A percentile compares a stretch with the other conserved stretches of the same genome.
phyloP scores from a whole-genome alignment of 2,113 vertebrate species.

The Calypte anna region DNA sequence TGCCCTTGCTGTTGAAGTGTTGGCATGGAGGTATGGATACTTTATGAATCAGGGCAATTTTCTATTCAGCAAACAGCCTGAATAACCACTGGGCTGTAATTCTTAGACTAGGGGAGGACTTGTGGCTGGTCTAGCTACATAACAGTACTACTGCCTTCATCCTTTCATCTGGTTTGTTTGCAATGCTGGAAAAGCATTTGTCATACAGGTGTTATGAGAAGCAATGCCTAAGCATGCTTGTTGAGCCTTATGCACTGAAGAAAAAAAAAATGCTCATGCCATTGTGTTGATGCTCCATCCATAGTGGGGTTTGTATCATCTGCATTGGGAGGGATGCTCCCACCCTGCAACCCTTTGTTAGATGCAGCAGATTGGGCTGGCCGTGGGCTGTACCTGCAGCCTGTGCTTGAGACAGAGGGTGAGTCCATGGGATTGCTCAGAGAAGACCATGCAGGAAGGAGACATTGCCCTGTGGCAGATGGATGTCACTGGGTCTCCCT shows the following conservation, averaged over 20 bases:
- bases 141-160: background rate
- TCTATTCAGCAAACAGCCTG: background rate
- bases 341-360: background rate
- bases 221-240: rapidly evolving
- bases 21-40: rapidly evolving
- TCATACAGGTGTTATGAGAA: background rate
- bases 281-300: background rate
- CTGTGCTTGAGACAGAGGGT: rapidly evolving
- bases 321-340: background rate
- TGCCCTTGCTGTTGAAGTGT: background rate
- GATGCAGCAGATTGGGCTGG: background rate
- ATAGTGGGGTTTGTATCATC: background rate
- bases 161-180: background rate
- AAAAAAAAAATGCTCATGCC: background rate
- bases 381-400: background rate
- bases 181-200: background rate
- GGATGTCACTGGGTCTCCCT: background rate
- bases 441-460: background rate
- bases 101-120: background rate
- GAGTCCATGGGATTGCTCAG: background rate
- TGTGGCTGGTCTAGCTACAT: background rate
- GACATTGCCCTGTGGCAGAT: rapidly evolving
- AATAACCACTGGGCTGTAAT: background rate
- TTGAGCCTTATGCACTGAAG: background rate
- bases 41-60: background rate